phyloP scores from a whole-genome alignment of 1,140 invertebrate species.

The Venustaconcha ellipsiformis region DNA sequence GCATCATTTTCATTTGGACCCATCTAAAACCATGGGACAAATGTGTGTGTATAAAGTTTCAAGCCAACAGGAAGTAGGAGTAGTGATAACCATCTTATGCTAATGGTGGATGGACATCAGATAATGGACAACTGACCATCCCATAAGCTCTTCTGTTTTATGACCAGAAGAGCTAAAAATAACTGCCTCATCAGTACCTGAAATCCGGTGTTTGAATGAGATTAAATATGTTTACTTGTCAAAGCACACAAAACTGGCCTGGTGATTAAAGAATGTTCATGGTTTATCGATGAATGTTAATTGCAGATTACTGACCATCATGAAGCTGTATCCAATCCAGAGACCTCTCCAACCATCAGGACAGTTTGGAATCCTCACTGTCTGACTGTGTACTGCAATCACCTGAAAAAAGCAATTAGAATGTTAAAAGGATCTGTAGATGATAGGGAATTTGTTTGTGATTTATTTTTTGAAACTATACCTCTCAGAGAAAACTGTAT shows the following conservation, averaged over 20 bases:
- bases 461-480: not conserved
- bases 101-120: not conserved
- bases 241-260: no score
- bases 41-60: no score
- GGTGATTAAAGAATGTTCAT: not conserved
- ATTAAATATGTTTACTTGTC: not conserved
- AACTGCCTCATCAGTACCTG: not conserved
- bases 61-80: not conserved
- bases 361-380: conserved; percentile 88
- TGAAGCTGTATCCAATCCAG: conserved; percentile 98
- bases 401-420: conserved; percentile 87
- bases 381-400: conserved; percentile 97
- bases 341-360: conserved; percentile 90
- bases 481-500: not conserved
- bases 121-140: no score
- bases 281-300: not conserved
- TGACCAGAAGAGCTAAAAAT: no score
- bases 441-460: not conserved
- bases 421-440: conserved; percentile 5
- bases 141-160: no score
- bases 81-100: not conserved
- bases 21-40: no score
- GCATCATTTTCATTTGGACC: no score
- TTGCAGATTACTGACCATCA: conserved; percentile 85
- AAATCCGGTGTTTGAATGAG: not conserved